phyloP scores from a whole-genome alignment of 2,888 invertebrate species.

The Pediacus dermestoides region DNA sequence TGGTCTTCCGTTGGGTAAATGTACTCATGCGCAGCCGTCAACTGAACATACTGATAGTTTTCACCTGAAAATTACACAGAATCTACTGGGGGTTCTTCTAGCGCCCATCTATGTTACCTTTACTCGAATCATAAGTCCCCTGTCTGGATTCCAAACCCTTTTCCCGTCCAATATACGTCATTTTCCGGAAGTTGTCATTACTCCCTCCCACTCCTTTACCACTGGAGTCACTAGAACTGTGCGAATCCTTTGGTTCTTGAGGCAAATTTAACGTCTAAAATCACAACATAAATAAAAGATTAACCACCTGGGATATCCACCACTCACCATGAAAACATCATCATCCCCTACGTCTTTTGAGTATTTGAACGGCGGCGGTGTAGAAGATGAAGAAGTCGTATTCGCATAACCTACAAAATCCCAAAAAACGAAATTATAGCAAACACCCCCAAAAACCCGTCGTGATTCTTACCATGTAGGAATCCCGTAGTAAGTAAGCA shows the following conservation, averaged over 20 bases:
- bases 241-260: slow-evolving; percentile 73
- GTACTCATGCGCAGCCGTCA: slow-evolving; percentile 81
- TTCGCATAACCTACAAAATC: slow-evolving; percentile 71
- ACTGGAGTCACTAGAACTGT: slow-evolving; percentile 66
- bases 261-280: slow-evolving; percentile 82
- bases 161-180: slow-evolving; percentile 59
- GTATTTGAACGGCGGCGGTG: slow-evolving; percentile 65
- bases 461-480: slow-evolving; percentile 57
- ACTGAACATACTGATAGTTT: slow-evolving; percentile 79
- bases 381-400: slow-evolving; percentile 65
- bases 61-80: slow-evolving; percentile 50
- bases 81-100: too few relatives aligned
- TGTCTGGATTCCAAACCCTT: slow-evolving; percentile 44
- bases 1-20: slow-evolving; percentile 74
- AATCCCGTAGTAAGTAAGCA: slow-evolving; percentile 64
- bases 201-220: slow-evolving; percentile 45
- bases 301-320: neutral
- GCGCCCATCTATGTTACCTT: slow-evolving; percentile 38
- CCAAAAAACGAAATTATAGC: slow-evolving; percentile 16
- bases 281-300: slow-evolving; percentile 12
- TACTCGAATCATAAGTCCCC: slow-evolving; percentile 40
- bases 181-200: slow-evolving; percentile 58
- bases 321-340: slow-evolving; percentile 88
- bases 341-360: slow-evolving; percentile 83
- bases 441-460: slow-evolving; percentile 8